Evolutionary conservation across 2,888 invertebrate species (phyloP).

Genomic region (Sinelater perroti): DNA sequence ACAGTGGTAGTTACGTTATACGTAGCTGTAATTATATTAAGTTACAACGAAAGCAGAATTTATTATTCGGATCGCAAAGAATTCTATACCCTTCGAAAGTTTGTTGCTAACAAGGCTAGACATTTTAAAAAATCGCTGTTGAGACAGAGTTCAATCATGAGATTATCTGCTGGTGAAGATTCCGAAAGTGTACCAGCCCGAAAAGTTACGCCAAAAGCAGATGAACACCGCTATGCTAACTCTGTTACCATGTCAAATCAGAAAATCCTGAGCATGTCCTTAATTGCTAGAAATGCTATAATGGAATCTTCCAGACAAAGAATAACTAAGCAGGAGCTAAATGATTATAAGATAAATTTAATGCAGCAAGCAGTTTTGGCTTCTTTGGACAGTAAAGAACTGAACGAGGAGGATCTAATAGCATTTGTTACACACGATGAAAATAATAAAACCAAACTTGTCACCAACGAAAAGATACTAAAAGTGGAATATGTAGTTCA

Average conservation of each 20-base stretch:
- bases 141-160: background rate
- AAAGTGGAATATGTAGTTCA: constrained; percentile 24
- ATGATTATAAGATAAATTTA: background rate
- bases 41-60: constrained; percentile 25
- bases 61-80: constrained; percentile 28
- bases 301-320: no score
- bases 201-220: constrained; percentile 25
- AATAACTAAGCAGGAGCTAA: no score
- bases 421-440: background rate
- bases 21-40: constrained; percentile 32
- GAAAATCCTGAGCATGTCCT: constrained; percentile 17
- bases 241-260: constrained; percentile 7
- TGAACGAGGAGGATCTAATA: background rate
- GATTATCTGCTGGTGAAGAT: constrained; percentile 28
- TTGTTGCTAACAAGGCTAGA: constrained; percentile 23
- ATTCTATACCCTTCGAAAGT: constrained; percentile 33
- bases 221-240: constrained; percentile 26
- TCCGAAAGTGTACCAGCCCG: background rate
- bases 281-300: constrained; percentile 11
- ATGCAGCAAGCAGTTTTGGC: background rate
- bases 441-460: constrained; percentile 2
- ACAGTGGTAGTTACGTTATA: constrained; percentile 33
- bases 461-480: constrained; percentile 16
- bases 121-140: constrained; percentile 24
- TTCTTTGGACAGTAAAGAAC: background rate